Evolutionary conservation across 2,113 vertebrate genomes (phyloP), one percentile per base, ranked within the genome.

Genomic region (Poeciliopsis retropinna): DNA sequence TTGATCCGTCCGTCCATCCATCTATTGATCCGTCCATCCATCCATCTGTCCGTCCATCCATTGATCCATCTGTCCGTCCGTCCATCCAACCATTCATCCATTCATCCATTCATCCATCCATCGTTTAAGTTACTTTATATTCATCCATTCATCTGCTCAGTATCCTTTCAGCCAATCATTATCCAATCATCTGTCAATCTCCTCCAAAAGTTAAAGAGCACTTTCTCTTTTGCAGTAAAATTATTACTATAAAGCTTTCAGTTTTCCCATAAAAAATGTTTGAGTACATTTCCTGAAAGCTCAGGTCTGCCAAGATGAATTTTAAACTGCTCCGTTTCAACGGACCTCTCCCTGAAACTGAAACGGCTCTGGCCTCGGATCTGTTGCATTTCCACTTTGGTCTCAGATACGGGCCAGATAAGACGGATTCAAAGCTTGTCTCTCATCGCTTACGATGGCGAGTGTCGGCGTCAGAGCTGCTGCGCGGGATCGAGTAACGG

Each of bases 371-470:
- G 17, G 17, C 17, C 10, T 10, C 25, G 3, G 28, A 29, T 51
- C 41, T 32, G 14, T 68, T 69, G 44, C 67, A 69, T 30, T 54
- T 69, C 19, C 67, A 32, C 67, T 54, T 47, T 31, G 44, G 67
- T 54, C 66, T 12, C n/a, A 47, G 15, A 29, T 68, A 51, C 27
- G 30, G 1, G 41, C 10, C 22, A 54, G 67, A 54, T 51, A 31
- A 28, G 5, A 30, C 14, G 11, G 54, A 54, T 69, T 31, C 30
- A 69, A 22, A 54, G 44, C 51, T 28, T 30, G 28, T 31, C 29
- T 31, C 19, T 31, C 14, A 22, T 54, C 19, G 8, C 47, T 25
- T 12, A 39, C 64, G 37, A 32, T 12, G 51, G 51, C 9, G 22
- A n/a, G 66, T 17, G 31, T n/a, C 15, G 29, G 65, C 29, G 65